Evolutionary conservation across 2,797 vertebrate species (phyloP).

Genomic region (Cygnus olor): DNA sequence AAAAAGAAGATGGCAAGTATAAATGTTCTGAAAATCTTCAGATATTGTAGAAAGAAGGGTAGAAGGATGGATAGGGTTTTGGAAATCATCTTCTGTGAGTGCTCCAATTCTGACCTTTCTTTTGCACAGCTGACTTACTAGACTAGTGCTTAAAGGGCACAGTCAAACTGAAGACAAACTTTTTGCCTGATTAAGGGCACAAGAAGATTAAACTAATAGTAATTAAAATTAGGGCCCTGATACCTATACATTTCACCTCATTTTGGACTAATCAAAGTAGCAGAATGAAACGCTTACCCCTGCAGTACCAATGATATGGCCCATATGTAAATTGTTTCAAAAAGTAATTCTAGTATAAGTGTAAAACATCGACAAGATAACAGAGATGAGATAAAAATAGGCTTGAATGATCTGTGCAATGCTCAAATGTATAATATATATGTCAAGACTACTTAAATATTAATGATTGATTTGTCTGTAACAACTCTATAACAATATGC

Average conservation of each 20-base stretch:
- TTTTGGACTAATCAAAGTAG: conserved; percentile 26
- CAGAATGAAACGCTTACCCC: not conserved
- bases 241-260: not conserved
- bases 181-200: not conserved
- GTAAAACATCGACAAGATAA: not conserved
- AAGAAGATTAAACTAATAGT: not conserved
- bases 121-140: not conserved
- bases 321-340: not conserved
- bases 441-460: not conserved
- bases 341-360: not conserved
- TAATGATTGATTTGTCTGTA: not conserved
- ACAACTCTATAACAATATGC: not conserved
- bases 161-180: not conserved
- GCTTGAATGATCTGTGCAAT: not conserved
- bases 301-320: not conserved
- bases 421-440: not conserved
- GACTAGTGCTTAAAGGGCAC: not conserved
- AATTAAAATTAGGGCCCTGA: not conserved
- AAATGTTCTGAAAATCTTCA: not conserved
- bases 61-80: not conserved
- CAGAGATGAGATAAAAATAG: not conserved
- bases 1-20: not conserved
- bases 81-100: not conserved
- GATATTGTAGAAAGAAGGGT: not conserved
- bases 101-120: not conserved